phyloP scores from a whole-genome alignment of 2,888 invertebrate genomes.

The Philhelius pedissequus region DNA sequence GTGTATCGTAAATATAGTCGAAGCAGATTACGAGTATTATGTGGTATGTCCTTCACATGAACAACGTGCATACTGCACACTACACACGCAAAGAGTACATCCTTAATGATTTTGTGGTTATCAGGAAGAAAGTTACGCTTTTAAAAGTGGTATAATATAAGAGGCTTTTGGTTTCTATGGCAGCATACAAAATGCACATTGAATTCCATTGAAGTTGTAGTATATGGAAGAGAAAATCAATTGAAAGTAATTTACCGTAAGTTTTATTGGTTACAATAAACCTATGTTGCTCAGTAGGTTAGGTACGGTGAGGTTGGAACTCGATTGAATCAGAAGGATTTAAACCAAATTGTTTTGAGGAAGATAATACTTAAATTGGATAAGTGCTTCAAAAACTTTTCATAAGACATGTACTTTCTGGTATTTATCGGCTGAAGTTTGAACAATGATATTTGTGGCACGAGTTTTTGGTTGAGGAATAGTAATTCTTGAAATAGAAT shows the following conservation, averaged over 20 bases:
- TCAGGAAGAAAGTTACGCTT: not conserved
- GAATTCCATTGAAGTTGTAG: conserved; percentile 16
- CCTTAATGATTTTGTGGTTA: conserved; percentile 46
- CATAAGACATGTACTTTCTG: no score
- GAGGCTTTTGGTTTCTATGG: conserved; percentile 13
- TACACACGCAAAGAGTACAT: not conserved
- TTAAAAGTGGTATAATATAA: conserved; percentile 24
- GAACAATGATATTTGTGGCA: no score
- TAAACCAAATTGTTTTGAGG: not conserved
- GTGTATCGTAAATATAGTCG: conserved; percentile 54
- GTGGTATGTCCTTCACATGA: conserved; percentile 15
- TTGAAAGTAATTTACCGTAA: conserved; percentile 7
- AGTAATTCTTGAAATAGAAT: no score
- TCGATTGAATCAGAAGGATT: not conserved
- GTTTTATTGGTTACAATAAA: conserved; percentile 5
- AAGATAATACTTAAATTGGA: no score
- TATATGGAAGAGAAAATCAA: conserved; percentile 7
- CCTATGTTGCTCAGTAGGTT: not conserved
- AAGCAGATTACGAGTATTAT: conserved; percentile 42
- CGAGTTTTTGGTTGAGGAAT: no score
- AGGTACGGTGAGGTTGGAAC: fast-evolving
- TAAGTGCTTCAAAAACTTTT: no score
- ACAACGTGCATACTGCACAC: not conserved
- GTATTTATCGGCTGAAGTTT: no score
- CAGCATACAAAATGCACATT: not conserved